Percentiles rank a stretch among this genome's conserved stretches.
These are phyloP conservation scores for Zootoca vivipara DNA, from an alignment of 2,113 vertebrate species.

Conservation along the genomic window DNA sequence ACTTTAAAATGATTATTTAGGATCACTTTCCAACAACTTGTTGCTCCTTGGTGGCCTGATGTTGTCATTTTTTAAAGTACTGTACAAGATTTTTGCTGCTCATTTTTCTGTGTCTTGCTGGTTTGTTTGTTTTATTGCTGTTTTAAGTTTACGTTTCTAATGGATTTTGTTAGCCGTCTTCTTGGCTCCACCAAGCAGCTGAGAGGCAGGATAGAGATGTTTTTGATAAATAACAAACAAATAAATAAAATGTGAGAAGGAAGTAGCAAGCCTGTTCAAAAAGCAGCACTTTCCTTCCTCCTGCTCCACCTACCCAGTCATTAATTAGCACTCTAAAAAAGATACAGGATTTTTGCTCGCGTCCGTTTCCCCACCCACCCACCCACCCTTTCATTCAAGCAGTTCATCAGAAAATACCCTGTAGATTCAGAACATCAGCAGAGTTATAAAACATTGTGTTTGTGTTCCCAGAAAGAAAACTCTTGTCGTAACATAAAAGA, in stretches of 20 bases:
- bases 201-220: neutral
- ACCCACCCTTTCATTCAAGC: neutral
- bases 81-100: neutral
- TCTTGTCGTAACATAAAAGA: neutral
- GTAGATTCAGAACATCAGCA: neutral
- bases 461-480: neutral
- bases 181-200: neutral
- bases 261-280: neutral
- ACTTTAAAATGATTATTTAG: neutral
- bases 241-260: neutral
- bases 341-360: neutral
- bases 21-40: neutral
- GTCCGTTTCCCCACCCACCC: no score
- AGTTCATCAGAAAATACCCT: neutral
- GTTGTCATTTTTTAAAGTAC: neutral
- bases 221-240: neutral
- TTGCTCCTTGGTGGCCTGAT: neutral
- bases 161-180: neutral
- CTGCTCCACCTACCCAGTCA: neutral
- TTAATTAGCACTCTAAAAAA: neutral
- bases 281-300: neutral
- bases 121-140: neutral
- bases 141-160: neutral
- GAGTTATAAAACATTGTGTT: no score
- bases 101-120: neutral